These are phyloP conservation scores for Bacillus rossius DNA, from an alignment of 1,140 invertebrate species.

Conservation along the genomic window DNA sequence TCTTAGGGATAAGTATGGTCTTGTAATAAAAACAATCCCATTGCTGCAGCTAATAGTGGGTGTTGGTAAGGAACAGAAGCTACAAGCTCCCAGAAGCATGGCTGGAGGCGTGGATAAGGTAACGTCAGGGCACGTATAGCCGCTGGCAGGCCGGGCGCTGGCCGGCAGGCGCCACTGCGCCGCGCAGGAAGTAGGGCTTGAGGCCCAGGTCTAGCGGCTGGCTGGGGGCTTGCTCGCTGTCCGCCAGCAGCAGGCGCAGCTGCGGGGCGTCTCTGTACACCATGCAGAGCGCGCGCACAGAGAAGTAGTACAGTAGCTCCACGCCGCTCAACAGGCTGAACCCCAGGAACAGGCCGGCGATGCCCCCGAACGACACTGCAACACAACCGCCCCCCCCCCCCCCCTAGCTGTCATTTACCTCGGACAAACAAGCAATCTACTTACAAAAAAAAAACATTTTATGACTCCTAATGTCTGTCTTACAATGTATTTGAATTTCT, in stretches of 20 bases:
- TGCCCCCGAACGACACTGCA: conserved; percentile 66
- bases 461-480: neutral
- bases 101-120: too few relatives aligned
- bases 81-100: too few relatives aligned
- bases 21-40: too few relatives aligned
- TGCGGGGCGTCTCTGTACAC: neutral
- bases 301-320: conserved; percentile 68
- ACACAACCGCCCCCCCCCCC: too few relatives aligned
- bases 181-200: conserved; percentile 2
- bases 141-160: neutral
- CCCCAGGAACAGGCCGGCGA: conserved; percentile 68
- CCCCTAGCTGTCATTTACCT: too few relatives aligned
- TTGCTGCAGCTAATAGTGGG: too few relatives aligned
- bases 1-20: too few relatives aligned
- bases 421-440: too few relatives aligned
- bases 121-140: too few relatives aligned
- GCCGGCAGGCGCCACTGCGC: too few relatives aligned
- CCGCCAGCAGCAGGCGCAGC: neutral
- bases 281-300: conserved; percentile 55
- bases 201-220: conserved; percentile 9
- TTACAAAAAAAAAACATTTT: conserved; percentile 19
- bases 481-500: too few relatives aligned
- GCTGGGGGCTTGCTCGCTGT: neutral
- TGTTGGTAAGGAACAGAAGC: too few relatives aligned
- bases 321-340: conserved; percentile 66